These are phyloP conservation scores for Pardalotus punctatus DNA, from an alignment of 2,113 vertebrate species.

Conservation along the genomic window DNA sequence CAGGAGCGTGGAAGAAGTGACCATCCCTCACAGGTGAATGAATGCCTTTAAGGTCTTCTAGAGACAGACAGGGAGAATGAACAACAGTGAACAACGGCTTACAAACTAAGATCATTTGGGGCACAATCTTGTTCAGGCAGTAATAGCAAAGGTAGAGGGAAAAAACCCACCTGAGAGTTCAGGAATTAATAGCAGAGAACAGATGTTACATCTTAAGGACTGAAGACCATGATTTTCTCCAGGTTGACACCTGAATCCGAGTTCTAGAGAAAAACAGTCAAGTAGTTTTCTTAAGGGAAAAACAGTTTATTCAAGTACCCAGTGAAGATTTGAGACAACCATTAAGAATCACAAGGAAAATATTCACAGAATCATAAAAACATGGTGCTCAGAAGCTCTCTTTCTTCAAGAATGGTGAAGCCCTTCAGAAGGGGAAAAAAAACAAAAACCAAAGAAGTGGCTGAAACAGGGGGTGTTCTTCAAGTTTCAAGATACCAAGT, in stretches of 20 bases:
- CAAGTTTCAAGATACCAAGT: background rate
- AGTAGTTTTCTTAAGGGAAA: background rate
- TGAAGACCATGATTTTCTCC: background rate
- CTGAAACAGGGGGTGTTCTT: background rate
- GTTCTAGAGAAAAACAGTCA: background rate
- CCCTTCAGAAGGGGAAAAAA: background rate
- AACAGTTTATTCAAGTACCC: background rate
- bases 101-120: background rate
- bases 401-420: background rate
- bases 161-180: background rate
- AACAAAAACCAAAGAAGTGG: background rate
- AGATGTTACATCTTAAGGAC: background rate
- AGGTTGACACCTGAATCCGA: background rate
- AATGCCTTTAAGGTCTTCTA: background rate
- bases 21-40: background rate
- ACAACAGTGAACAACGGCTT: background rate
- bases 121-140: background rate
- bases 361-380: background rate
- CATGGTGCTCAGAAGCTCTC: background rate
- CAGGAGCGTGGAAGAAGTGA: background rate
- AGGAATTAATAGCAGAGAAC: background rate
- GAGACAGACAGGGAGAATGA: background rate
- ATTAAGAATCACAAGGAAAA: background rate
- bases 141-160: background rate
- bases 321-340: background rate